Percentiles rank a stretch among this genome's conserved stretches.
Evolutionary conservation across 2,888 invertebrate species (phyloP).

Genomic region (Syrista parreyssii): DNA sequence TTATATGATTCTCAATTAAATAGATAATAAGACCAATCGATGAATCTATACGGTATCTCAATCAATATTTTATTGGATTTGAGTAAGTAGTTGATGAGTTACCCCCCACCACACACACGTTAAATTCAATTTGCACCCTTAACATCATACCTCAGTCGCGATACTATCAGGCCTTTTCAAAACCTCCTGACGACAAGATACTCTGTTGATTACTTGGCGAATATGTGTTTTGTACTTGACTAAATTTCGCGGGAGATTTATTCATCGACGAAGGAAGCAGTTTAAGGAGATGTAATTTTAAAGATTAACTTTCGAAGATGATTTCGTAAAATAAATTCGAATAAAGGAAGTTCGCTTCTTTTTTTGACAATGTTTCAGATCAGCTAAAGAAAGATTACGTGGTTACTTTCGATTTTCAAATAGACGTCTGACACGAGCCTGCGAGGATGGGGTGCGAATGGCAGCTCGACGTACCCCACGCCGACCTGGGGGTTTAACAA

Average conservation of each 20-base stretch:
- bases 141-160: background rate
- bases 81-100: background rate
- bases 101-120: background rate
- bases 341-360: background rate
- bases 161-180: background rate
- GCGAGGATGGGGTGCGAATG: conserved; percentile 63
- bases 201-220: no score
- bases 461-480: conserved; percentile 32
- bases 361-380: conserved; percentile 54
- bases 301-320: background rate
- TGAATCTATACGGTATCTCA: background rate
- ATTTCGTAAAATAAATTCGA: background rate
- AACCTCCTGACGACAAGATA: background rate
- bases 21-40: background rate
- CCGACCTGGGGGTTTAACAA: conserved; percentile 19
- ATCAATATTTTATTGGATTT: background rate
- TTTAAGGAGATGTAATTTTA: background rate
- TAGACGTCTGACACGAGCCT: conserved; percentile 62
- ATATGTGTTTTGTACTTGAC: background rate
- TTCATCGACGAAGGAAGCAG: background rate
- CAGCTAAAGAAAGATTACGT: conserved; percentile 70
- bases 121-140: background rate
- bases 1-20: background rate
- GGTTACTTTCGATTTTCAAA: conserved; percentile 71
- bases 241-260: background rate